phyloP scores from a whole-genome alignment of 2,113 vertebrate genomes.

The Grus americana region DNA sequence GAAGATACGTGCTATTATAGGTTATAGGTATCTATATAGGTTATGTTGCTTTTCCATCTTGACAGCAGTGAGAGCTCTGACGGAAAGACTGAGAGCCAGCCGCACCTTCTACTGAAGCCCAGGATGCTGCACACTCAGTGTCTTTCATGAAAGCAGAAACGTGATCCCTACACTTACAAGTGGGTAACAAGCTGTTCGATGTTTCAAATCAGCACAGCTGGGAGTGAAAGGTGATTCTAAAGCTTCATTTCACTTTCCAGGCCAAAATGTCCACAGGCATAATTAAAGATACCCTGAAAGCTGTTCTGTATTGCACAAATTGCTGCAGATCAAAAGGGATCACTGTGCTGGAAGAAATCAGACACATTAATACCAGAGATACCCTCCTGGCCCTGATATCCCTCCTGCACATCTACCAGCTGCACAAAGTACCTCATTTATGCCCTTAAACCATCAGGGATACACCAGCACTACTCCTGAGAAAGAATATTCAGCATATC shows the following conservation, averaged over 20 bases:
- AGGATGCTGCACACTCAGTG: neutral
- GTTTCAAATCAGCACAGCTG: conserved; percentile 17
- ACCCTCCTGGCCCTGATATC: conserved; percentile 37
- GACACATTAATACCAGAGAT: conserved; percentile 20
- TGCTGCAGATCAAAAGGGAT: conserved; percentile 46
- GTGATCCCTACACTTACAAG: neutral
- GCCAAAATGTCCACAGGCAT: conserved; percentile 3
- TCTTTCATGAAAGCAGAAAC: neutral
- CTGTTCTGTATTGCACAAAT: conserved; percentile 30
- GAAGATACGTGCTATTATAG: neutral
- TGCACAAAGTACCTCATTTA: conserved; percentile 44
- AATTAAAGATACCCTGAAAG: conserved; percentile 49
- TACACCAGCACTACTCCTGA: neutral
- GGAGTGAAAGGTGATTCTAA: conserved; percentile 28
- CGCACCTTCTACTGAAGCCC: neutral
- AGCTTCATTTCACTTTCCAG: conserved; percentile 18
- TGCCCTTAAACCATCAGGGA: conserved; percentile 36
- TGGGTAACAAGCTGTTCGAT: neutral
- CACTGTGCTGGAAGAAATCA: conserved; percentile 44
- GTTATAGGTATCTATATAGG: neutral
- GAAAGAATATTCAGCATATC: conserved; percentile 28
- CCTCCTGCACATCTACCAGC: conserved; percentile 25
- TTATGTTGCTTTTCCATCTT: neutral
- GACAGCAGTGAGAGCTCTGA: neutral
- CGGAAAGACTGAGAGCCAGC: neutral